Evolutionary conservation across 2,888 invertebrate genomes (phyloP).

Genomic region (Metallyticus violacea): DNA sequence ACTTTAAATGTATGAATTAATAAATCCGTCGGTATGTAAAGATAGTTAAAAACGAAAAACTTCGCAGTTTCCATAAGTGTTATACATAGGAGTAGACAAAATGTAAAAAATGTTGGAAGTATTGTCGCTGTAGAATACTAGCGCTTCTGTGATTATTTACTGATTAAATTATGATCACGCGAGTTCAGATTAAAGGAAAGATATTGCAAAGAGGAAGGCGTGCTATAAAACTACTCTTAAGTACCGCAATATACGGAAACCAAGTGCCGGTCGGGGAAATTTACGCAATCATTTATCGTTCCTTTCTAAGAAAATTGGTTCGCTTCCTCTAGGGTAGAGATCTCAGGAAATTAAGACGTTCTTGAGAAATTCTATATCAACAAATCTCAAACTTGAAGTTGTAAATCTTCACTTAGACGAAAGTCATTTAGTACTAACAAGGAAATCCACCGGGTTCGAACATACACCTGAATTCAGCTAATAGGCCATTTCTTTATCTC

Average conservation of each 20-base stretch:
- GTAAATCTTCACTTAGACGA: not conserved
- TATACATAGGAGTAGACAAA: too few species aligned
- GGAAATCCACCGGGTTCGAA: too few species aligned
- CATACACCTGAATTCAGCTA: too few species aligned
- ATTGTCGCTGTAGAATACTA: not conserved
- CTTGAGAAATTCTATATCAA: not conserved
- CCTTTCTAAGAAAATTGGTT: not conserved
- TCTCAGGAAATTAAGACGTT: not conserved
- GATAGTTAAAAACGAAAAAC: too few species aligned
- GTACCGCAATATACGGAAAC: not conserved
- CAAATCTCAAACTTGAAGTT: not conserved
- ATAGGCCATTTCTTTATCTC: too few species aligned
- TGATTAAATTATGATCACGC: not conserved
- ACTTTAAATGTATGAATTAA: too few species aligned
- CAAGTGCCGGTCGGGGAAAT: not conserved
- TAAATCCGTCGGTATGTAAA: too few species aligned
- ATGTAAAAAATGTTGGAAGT: too few species aligned
- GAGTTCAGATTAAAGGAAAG: not conserved
- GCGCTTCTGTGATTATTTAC: not conserved
- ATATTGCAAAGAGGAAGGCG: not conserved
- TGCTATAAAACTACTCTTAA: not conserved
- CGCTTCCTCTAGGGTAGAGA: not conserved
- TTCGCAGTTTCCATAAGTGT: too few species aligned
- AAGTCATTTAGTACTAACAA: too few species aligned
- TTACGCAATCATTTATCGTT: not conserved